Base-by-base conservation (phyloP, 2,888 invertebrate species). In the Papilio gigon region DNA sequence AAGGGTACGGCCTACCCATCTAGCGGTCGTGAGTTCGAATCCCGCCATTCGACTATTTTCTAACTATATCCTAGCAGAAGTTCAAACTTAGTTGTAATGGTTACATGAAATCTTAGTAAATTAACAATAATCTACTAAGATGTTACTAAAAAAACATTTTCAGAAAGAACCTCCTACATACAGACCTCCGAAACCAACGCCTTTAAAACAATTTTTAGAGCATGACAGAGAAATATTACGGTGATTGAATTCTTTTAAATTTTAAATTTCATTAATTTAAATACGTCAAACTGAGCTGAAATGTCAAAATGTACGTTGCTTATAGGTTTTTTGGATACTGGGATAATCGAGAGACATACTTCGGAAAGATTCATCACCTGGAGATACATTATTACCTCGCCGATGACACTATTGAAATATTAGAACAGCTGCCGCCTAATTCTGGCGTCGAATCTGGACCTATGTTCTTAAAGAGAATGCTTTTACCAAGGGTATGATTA, bases 391-490 rank as follows among this genome's bases (percentile, higher is more conserved):
- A 96, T 82, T 98, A 95, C 86, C 90, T 98, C 58, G 95, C 96
- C 0, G 98, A 98, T 79, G 97, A 97, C 77, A 97, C 97, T 0
- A 95, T 98, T 11, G 97, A 98, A 84, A 95, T 98, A 95, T 98
- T 8, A 67, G 70, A 67, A 30, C 27, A 33, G 40, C 37, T 70
- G 25, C 50, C 63, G 17, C 40, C 72, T 71, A 95, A 68, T 65
- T 68, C 68, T 40, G 68, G 68, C 2, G 53, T 94, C 59, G 95
- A 96, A 81, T 93, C 94, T 1, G 94, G 94, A 8, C 93, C 94
- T 3, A 94, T 95, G 84, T 96, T 98, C 80, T 84, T 98, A 33
- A 95, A 94, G 77, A 93, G 96, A 72, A 94, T 93, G 78, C 95
- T 95, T 79, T 82, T 98, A 65, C 97, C 97, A 0, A 96, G 97